These are phyloP conservation scores for Girardia tigrina DNA, from an alignment of 2,888 invertebrate species.

Conservation along the genomic window DNA sequence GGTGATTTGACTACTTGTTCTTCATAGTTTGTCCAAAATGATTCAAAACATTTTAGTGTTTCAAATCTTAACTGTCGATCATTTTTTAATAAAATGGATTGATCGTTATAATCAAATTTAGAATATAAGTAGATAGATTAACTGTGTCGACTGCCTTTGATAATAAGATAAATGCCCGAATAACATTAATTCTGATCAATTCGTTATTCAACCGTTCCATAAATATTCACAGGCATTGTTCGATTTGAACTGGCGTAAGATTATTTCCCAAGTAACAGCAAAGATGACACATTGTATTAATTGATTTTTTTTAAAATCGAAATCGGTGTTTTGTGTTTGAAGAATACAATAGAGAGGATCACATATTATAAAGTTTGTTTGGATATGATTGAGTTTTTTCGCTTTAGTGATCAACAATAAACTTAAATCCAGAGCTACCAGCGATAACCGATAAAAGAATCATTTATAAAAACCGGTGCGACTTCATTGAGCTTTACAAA, in stretches of 20 bases:
- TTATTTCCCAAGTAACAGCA: background rate
- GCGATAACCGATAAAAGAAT: background rate
- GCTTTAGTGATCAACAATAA: background rate
- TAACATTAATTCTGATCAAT: constrained; percentile 20
- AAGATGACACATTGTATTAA: constrained; percentile 12
- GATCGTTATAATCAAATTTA: too few species aligned
- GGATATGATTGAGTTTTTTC: background rate
- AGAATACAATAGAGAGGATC: background rate
- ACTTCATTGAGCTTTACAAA: background rate
- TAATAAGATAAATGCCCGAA: constrained; percentile 20
- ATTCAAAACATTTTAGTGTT: too few species aligned
- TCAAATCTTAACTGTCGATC: too few species aligned
- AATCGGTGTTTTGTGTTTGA: constrained; percentile 16
- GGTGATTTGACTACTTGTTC: too few species aligned
- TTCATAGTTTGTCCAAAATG: too few species aligned
- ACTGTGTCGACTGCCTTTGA: background rate
- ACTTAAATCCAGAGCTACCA: background rate
- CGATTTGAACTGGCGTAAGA: background rate
- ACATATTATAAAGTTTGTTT: background rate
- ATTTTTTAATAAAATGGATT: too few species aligned
- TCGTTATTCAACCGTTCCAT: constrained; percentile 16
- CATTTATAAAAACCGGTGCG: background rate
- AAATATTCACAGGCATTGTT: background rate
- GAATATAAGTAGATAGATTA: background rate
- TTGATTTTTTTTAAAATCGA: constrained; percentile 19